A percentile compares a stretch with the other conserved stretches of the same genome.
These are phyloP conservation scores for Rhyzopertha dominica DNA, from an alignment of 1,140 invertebrate genomes.

Conservation along the genomic window DNA sequence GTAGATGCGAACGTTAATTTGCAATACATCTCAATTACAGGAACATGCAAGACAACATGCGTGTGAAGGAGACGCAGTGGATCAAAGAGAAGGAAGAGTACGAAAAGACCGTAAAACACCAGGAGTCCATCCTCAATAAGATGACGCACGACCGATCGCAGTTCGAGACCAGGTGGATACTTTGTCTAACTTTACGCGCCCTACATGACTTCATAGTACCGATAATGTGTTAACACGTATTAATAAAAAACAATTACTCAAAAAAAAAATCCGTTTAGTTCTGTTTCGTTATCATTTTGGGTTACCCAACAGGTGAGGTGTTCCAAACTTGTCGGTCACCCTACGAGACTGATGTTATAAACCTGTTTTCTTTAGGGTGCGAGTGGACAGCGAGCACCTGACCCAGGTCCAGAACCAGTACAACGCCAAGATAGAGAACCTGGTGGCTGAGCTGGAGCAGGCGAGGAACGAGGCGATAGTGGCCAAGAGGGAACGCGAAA, in stretches of 20 bases:
- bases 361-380: slow-evolving; percentile 32
- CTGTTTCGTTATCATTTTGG: too few species aligned
- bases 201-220: slow-evolving; percentile 27
- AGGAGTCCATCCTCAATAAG: slow-evolving; percentile 36
- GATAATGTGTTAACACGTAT: slow-evolving; percentile 3
- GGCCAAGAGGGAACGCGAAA: slow-evolving; percentile 6
- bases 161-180: slow-evolving; percentile 41
- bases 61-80: slow-evolving; percentile 18
- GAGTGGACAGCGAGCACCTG: slow-evolving; percentile 16
- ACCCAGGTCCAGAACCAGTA: too few species aligned
- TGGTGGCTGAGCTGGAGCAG: slow-evolving; percentile 10
- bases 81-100: slow-evolving; percentile 34
- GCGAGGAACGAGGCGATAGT: slow-evolving; percentile 12
- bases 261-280: not conserved
- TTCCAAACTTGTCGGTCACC: slow-evolving; percentile 18
- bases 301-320: slow-evolving; percentile 30
- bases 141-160: slow-evolving; percentile 33
- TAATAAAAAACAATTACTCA: slow-evolving; percentile 3
- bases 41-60: slow-evolving; percentile 33
- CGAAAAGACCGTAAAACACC: slow-evolving; percentile 30
- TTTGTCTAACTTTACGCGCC: slow-evolving; percentile 30
- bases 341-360: slow-evolving; percentile 38
- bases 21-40: too few species aligned
- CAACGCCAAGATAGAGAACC: too few species aligned
- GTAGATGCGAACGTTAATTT: too few species aligned